A percentile compares a stretch with the other conserved stretches of the same genome.
Conservation (phyloP, 64 coral and sea anemone genomes). For the Acropora yongei region DNA sequence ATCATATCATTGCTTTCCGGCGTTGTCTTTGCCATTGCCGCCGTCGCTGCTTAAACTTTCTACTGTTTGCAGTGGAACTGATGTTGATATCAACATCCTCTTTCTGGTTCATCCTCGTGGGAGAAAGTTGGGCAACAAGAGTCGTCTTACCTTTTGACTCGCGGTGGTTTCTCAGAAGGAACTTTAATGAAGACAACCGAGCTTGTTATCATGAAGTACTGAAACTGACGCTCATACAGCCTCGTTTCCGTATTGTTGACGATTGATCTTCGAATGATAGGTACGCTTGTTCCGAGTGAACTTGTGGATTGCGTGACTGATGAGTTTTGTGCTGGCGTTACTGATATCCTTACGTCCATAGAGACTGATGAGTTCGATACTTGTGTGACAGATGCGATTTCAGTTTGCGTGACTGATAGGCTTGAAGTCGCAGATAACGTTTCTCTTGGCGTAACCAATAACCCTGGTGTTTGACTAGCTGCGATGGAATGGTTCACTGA, state of each 20-base stretch:
- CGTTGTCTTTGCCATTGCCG: too few relatives aligned
- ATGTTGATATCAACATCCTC: too few relatives aligned
- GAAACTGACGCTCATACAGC: slow-evolving; percentile 30
- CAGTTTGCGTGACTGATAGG: not conserved
- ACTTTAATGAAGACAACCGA: slow-evolving; percentile 82
- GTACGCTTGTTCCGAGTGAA: not conserved
- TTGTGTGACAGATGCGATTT: not conserved
- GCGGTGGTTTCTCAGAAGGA: slow-evolving; percentile 55
- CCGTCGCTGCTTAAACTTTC: too few relatives aligned
- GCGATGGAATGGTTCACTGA: not conserved
- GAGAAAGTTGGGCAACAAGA: too few relatives aligned
- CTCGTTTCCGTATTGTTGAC: slow-evolving; percentile 11
- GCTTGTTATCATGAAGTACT: slow-evolving; percentile 68
- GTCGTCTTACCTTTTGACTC: slow-evolving; percentile 70
- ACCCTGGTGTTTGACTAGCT: not conserved
- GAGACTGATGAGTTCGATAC: not conserved
- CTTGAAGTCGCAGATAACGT: not conserved
- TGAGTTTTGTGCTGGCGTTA: not conserved
- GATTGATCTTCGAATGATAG: not conserved
- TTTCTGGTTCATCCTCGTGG: too few relatives aligned
- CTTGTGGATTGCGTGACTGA: slow-evolving; percentile 7
- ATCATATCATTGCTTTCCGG: too few relatives aligned
- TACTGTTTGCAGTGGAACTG: too few relatives aligned
- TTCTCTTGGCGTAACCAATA: not conserved
- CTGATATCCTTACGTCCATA: not conserved